Percentiles rank a stretch among this genome's conserved stretches.
phyloP scores from a whole-genome alignment of 2,113 vertebrate genomes.

The Amphiprion percula region DNA sequence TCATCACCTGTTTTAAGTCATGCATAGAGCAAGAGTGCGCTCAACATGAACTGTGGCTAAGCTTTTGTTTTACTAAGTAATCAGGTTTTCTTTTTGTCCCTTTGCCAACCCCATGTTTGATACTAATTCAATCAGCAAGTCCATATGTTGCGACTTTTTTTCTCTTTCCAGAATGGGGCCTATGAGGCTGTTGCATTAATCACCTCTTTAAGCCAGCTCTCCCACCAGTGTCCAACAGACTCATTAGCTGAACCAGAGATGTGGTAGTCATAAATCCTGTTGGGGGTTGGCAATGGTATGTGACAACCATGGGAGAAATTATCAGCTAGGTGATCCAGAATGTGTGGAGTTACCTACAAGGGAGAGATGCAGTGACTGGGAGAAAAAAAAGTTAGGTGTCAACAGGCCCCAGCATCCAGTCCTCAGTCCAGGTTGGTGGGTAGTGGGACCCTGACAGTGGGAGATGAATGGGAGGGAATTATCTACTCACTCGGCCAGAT shows the following conservation, averaged over 20 bases:
- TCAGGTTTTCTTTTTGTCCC: slow-evolving; percentile 50
- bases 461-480: slow-evolving; percentile 88
- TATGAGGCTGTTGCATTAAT: slow-evolving; percentile 77
- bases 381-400: slow-evolving; percentile 59
- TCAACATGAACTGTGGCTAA: slow-evolving; percentile 12
- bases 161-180: slow-evolving; percentile 50
- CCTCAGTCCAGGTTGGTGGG: slow-evolving; percentile 77
- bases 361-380: slow-evolving; percentile 11
- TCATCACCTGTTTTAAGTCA: slow-evolving; percentile 46
- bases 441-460: slow-evolving; percentile 86
- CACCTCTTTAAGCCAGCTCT: slow-evolving; percentile 63
- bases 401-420: slow-evolving; percentile 72
- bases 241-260: slow-evolving; percentile 76
- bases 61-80: slow-evolving; percentile 53
- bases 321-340: slow-evolving; percentile 59
- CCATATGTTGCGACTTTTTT: slow-evolving; percentile 54
- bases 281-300: slow-evolving; percentile 58
- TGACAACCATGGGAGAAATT: slow-evolving; percentile 73
- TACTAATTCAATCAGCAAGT: slow-evolving; percentile 66
- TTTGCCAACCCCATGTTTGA: slow-evolving; percentile 61
- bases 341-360: slow-evolving; percentile 47
- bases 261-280: slow-evolving; percentile 75
- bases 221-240: slow-evolving; percentile 73
- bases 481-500: slow-evolving; percentile 90
- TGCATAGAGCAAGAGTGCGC: not conserved